Percentiles rank a stretch among this genome's conserved stretches.
These are phyloP conservation scores for Pempheris klunzingeri DNA, from an alignment of 2,797 vertebrate genomes.

Conservation along the genomic window DNA sequence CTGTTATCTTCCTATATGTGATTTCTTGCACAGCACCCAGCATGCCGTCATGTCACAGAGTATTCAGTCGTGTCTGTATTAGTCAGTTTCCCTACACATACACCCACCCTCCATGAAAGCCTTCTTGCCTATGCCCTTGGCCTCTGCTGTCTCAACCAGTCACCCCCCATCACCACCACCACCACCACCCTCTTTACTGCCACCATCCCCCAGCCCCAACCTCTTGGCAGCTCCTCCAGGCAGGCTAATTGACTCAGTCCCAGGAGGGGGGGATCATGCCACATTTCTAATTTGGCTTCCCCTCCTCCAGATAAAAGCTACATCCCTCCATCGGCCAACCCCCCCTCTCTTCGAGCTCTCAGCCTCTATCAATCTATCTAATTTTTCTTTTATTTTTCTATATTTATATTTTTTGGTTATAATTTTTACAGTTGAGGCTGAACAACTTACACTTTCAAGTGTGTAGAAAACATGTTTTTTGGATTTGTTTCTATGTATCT, in stretches of 20 bases:
- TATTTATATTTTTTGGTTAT: background rate
- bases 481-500: slow-evolving; percentile 2
- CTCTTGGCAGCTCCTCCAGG: slow-evolving; percentile 78
- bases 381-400: background rate
- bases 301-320: slow-evolving; percentile 80
- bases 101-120: slow-evolving; percentile 33
- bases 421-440: background rate
- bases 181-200: slow-evolving; percentile 46
- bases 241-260: slow-evolving; percentile 83
- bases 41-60: background rate
- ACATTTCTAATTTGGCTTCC: slow-evolving; percentile 82
- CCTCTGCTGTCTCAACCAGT: slow-evolving; percentile 57
- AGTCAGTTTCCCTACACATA: slow-evolving; percentile 8
- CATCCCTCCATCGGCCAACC: slow-evolving; percentile 53
- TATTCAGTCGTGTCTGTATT: slow-evolving; percentile 11
- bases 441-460: background rate
- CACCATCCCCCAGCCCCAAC: slow-evolving; percentile 68
- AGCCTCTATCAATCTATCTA: slow-evolving; percentile 14
- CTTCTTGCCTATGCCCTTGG: slow-evolving; percentile 50
- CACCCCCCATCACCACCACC: slow-evolving; percentile 22
- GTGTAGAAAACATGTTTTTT: background rate
- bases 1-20: background rate
- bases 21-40: background rate
- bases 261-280: slow-evolving; percentile 79
- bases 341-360: slow-evolving; percentile 16